phyloP scores from a whole-genome alignment of 1,140 invertebrate species.

The Pachyrhynchus sulphureomaculatus region DNA sequence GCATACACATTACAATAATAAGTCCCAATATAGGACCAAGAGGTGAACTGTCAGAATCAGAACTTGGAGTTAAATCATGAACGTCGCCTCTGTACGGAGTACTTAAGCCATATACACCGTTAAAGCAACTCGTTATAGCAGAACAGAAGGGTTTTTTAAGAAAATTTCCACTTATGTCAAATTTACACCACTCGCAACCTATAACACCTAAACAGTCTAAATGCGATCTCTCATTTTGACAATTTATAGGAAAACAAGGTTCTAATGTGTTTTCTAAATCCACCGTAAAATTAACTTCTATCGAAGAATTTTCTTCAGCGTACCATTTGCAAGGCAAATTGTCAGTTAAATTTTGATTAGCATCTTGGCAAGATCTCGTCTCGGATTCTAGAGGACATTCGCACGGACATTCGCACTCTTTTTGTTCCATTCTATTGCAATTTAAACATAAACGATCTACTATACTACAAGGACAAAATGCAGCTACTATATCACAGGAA shows the following conservation, averaged over 20 bases:
- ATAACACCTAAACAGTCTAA: slow-evolving; percentile 80
- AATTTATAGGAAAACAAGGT: slow-evolving; percentile 74
- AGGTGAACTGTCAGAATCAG: slow-evolving; percentile 57
- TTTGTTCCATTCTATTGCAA: slow-evolving; percentile 92
- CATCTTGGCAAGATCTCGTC: slow-evolving; percentile 47
- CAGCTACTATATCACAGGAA: slow-evolving; percentile 73
- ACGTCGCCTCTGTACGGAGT: slow-evolving; percentile 69
- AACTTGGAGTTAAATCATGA: slow-evolving; percentile 48
- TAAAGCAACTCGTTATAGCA: slow-evolving; percentile 77
- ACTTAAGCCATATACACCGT: slow-evolving; percentile 77
- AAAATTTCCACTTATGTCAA: slow-evolving; percentile 72
- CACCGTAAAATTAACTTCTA: slow-evolving; percentile 49
- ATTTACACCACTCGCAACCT: slow-evolving; percentile 89
- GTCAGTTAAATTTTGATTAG: slow-evolving; percentile 26
- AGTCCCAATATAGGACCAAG: slow-evolving; percentile 64
- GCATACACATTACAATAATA: slow-evolving; percentile 61
- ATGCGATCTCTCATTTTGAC: slow-evolving; percentile 71
- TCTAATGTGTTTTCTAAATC: slow-evolving; percentile 57
- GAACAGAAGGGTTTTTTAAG: slow-evolving; percentile 76
- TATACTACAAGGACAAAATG: slow-evolving; percentile 92
- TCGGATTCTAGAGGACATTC: slow-evolving; percentile 75
- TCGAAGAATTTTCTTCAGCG: slow-evolving; percentile 39
- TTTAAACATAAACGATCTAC: slow-evolving; percentile 87
- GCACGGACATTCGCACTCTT: slow-evolving; percentile 93
- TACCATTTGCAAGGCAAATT: slow-evolving; percentile 33